phyloP scores from a whole-genome alignment of 2,113 vertebrate genomes.

The Gnathonemus echidnorhynchus region DNA sequence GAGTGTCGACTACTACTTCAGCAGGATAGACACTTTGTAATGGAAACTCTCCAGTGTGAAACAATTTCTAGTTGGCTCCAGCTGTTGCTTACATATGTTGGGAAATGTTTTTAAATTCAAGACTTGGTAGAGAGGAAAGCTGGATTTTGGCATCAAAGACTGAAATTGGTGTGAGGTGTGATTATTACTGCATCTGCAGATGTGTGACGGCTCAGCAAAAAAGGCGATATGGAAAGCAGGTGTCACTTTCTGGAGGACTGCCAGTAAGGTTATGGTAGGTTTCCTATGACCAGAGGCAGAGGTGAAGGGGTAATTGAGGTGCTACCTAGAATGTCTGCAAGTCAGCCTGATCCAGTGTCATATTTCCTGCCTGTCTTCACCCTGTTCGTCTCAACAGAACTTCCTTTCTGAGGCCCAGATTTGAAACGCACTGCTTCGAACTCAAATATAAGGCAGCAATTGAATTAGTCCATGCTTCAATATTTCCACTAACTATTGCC shows the following conservation, averaged over 20 bases:
- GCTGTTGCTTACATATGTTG: constrained; percentile 64
- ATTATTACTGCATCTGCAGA: constrained; percentile 21
- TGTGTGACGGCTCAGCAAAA: not conserved
- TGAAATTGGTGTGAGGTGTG: constrained; percentile 26
- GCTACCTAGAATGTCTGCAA: constrained; percentile 38
- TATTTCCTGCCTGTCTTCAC: constrained; percentile 18
- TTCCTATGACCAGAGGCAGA: constrained; percentile 18
- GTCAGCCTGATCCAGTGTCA: constrained; percentile 48
- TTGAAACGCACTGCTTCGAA: constrained; percentile 16
- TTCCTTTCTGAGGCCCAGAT: not conserved
- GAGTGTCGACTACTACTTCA: constrained; percentile 19
- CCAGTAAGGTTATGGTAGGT: constrained; percentile 40
- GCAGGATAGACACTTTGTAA: constrained; percentile 42
- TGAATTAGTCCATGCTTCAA: not conserved
- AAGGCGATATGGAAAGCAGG: constrained; percentile 35
- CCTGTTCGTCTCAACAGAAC: constrained; percentile 27
- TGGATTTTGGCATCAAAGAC: constrained; percentile 48
- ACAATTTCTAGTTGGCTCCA: constrained; percentile 42
- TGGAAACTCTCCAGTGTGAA: constrained; percentile 48
- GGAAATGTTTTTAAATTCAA: constrained; percentile 45
- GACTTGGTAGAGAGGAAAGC: constrained; percentile 40
- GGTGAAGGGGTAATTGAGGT: constrained; percentile 27
- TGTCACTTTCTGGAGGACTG: constrained; percentile 45
- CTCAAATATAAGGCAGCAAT: constrained; percentile 10
- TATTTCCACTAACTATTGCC: not conserved